Conservation (phyloP, 2,888 invertebrate genomes). For the Drosophila seclusa region DNA sequence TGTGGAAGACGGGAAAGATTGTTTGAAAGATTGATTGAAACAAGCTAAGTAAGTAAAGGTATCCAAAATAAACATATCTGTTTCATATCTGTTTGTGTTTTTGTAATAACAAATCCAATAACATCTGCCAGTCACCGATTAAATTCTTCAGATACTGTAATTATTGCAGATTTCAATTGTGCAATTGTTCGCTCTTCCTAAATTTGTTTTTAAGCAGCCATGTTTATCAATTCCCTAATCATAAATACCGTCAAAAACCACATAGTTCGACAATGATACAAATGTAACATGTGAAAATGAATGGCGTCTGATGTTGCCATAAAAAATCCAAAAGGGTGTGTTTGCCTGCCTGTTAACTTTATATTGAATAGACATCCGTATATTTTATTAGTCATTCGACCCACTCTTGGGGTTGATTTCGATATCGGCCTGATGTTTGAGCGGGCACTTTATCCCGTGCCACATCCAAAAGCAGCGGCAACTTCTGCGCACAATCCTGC, state of each 20-base stretch:
- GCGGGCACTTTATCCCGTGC: slow-evolving; percentile 41
- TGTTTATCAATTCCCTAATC: slow-evolving; percentile 53
- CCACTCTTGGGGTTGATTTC: slow-evolving; percentile 45
- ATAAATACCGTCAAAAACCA: slow-evolving; percentile 41
- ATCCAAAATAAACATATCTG: background rate
- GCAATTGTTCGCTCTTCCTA: background rate
- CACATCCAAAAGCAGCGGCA: slow-evolving; percentile 7
- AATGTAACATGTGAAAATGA: slow-evolving; percentile 61
- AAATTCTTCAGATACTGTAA: background rate
- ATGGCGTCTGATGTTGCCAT: slow-evolving; percentile 16
- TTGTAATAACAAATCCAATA: background rate
- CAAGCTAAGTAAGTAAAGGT: background rate
- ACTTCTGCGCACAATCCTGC: slow-evolving; percentile 28
- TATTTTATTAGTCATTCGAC: slow-evolving; percentile 48
- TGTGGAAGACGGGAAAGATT: no score
- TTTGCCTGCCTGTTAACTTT: slow-evolving; percentile 34
- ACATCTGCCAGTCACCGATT: background rate
- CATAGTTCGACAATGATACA: slow-evolving; percentile 45
- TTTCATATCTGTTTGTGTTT: background rate
- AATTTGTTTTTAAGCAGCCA: slow-evolving; percentile 24
- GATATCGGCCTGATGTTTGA: slow-evolving; percentile 11
- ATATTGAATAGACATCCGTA: slow-evolving; percentile 56
- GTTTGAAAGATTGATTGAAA: no score
- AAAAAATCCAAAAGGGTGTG: slow-evolving; percentile 32
- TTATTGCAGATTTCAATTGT: background rate